phyloP scores from a whole-genome alignment of 2,113 vertebrate genomes.

The Urocitellus parryii region DNA sequence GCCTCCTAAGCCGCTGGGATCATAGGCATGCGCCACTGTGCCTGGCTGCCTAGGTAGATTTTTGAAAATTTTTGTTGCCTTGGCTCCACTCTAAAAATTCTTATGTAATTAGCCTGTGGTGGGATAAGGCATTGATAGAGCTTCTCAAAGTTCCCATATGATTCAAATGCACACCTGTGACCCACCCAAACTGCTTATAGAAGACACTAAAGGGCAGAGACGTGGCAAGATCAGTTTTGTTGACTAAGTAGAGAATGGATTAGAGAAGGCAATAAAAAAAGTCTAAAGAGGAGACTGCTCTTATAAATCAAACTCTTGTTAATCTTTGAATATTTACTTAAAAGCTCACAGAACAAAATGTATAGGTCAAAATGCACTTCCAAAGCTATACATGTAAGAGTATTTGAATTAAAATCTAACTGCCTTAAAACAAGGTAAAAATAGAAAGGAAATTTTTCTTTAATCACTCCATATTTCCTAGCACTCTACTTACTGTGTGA shows the following conservation, averaged over 20 bases:
- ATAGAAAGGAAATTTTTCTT: constrained; percentile 34
- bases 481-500: background rate
- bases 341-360: background rate
- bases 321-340: background rate
- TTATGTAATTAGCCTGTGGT: background rate
- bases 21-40: too few species aligned
- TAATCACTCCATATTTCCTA: background rate
- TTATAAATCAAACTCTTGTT: background rate
- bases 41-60: background rate
- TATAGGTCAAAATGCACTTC: constrained; percentile 13
- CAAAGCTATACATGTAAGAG: background rate
- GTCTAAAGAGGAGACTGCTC: background rate
- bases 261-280: background rate
- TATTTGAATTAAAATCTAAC: constrained; percentile 55
- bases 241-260: background rate
- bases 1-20: too few species aligned
- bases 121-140: background rate
- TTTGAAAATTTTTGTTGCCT: background rate
- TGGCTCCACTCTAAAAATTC: background rate
- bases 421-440: constrained; percentile 45
- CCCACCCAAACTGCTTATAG: background rate
- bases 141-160: background rate
- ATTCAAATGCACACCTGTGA: background rate
- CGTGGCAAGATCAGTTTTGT: background rate
- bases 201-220: background rate